Percentiles rank a stretch among this genome's conserved stretches.
Conservation (phyloP, 2,888 invertebrate genomes). For the Catocala fraxini region DNA sequence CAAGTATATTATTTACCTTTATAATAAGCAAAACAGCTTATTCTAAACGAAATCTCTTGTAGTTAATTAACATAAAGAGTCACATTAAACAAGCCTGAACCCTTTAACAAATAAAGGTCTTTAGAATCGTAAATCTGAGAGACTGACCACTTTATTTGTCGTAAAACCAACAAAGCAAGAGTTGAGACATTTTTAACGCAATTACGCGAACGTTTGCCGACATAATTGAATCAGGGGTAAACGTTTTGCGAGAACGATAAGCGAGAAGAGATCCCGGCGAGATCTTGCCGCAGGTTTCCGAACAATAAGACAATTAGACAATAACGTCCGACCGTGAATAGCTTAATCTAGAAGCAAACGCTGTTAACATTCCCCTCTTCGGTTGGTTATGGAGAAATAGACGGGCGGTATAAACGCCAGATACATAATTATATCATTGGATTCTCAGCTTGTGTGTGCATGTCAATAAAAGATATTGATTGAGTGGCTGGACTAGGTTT, state of each 20-base stretch:
- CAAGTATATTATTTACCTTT: too few species aligned
- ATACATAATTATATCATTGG: too few species aligned
- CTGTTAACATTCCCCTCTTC: slow-evolving; percentile 63
- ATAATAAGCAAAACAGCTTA: too few species aligned
- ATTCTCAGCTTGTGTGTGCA: too few species aligned
- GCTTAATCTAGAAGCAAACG: slow-evolving; percentile 74
- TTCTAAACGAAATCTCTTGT: too few species aligned
- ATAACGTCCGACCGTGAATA: slow-evolving; percentile 71
- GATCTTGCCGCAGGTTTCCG: slow-evolving; percentile 57
- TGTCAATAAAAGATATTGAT: too few species aligned
- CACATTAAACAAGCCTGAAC: background rate
- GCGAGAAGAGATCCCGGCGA: slow-evolving; percentile 24
- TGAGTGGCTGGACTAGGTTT: too few species aligned
- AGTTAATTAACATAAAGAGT: too few species aligned
- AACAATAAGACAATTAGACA: slow-evolving; percentile 82
- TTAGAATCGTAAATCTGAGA: slow-evolving; percentile 6
- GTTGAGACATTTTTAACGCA: slow-evolving; percentile 30
- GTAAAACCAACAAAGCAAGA: slow-evolving; percentile 14
- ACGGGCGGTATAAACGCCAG: slow-evolving; percentile 49
- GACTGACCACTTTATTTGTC: slow-evolving; percentile 6
- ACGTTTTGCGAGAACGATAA: slow-evolving; percentile 40
- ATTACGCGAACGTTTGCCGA: slow-evolving; percentile 15
- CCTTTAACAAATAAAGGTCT: slow-evolving; percentile 7
- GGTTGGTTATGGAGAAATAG: slow-evolving; percentile 27
- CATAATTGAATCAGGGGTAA: slow-evolving; percentile 33